Evolutionary conservation across 92 coral and sea anemone genomes (phyloP).

Genomic region (Epizoanthus ramosus): DNA sequence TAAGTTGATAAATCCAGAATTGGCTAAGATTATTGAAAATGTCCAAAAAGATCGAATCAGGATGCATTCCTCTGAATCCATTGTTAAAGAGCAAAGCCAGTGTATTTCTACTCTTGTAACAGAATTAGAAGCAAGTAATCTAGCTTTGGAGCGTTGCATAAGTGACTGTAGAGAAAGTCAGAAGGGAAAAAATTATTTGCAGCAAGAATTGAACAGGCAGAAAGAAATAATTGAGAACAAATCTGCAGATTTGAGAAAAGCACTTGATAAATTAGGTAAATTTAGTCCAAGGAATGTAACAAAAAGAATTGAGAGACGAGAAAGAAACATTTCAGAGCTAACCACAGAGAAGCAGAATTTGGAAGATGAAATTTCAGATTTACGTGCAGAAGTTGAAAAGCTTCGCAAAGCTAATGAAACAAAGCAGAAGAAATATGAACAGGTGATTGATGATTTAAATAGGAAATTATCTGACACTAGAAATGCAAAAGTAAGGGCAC

Average conservation of each 20-base stretch:
- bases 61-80: not conserved
- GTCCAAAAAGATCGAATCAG: not conserved
- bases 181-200: conserved; percentile 2
- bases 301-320: conserved; percentile 8
- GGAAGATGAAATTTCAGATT: not conserved
- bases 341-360: not conserved
- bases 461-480: not conserved
- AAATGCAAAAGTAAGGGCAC: conserved; percentile 15
- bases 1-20: not conserved
- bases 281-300: not conserved
- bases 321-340: not conserved
- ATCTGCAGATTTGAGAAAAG: not conserved
- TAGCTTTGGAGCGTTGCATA: conserved; percentile 26
- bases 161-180: conserved; percentile 14
- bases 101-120: conserved; percentile 24
- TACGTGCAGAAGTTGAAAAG: not conserved
- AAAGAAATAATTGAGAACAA: not conserved
- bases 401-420: conserved; percentile 5
- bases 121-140: conserved; percentile 27
- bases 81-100: conserved; percentile 30
- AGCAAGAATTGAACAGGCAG: not conserved
- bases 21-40: not conserved
- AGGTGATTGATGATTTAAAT: conserved; percentile 1
- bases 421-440: not conserved
- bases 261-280: conserved; percentile 14